Evolutionary conservation across 2,113 vertebrate species (phyloP), one percentile per base, ranked within the genome.

Genomic region (Oriolus oriolus): DNA sequence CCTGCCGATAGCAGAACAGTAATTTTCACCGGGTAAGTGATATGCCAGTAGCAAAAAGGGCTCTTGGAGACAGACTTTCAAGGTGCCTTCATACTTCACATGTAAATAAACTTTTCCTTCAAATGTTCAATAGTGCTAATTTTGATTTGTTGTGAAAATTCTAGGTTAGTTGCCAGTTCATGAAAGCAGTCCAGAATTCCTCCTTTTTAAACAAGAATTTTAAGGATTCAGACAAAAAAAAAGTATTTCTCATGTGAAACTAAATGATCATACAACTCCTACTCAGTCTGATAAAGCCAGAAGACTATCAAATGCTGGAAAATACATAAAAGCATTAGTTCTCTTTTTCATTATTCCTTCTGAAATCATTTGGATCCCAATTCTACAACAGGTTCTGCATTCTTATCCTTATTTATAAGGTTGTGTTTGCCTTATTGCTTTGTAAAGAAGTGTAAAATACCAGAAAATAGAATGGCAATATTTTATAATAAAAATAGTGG

Each of bases 101-200:
- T 70, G 61, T 91, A 96, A 96, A 94, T 93, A 94, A 92, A 85
- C 31, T n/a, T 76, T 71, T 71, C 27, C 83, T 80, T 90, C 42
- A 84, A 81, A 66, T 78, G 20, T 69, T 90, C 64, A 76, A 16
- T 54, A 45, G 6, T 37, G 20, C 7, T 90, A 13, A 70, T 75
- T 94, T 60, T 77, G 14, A 69, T 65, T 76, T 78, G 35, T 65
- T 45, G 44, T 22, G 16, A 86, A 86, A 93, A 94, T 81, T 88
- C 81, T 76, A 33, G 56, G 50, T 92, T 77, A 61, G 19, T 78
- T 83, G 30, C 53, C 57, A 79, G n/a, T 57, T 87, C 60, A 24
- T 59, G 39, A 89, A 59, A 89, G 33, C 18, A 81, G 85, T 24
- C 39, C 69, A 92, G 54, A 92, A 52, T 31, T 57, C 18, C 37